Base-by-base conservation (phyloP, 1,140 invertebrate species). In the Diprion similis region DNA sequence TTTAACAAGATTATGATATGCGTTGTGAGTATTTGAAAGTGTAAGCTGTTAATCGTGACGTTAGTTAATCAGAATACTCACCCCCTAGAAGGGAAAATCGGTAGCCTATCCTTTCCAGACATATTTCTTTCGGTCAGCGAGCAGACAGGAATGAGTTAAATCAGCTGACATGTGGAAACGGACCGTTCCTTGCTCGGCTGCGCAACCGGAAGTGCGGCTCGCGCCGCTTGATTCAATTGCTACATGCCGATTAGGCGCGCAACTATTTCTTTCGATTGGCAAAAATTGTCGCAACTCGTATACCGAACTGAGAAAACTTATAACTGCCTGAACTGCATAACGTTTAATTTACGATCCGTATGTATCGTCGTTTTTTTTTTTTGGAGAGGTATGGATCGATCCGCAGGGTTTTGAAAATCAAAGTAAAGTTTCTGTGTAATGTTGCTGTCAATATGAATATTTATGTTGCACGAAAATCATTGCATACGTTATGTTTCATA, bases 11-110 rank as follows among this genome's bases (percentile, higher is more conserved):
- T 65, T 51, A 47, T 67, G 46, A 75, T 59, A 70, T 77, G n/a
- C 67, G 66, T 68, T 70, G 19, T 8, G 10, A 73, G 65, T 75
- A 73, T 74, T 74, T 71, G 70, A 18, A n/a, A 67, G 9, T 10
- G 66, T 48, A 64, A 64, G 46, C 46, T 59, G 51, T 17, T 13
- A 9, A 59, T 72, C 24, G 8, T 68, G 64, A 70, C 71, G 68
- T 48, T 10, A 47, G 71, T 74, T 77, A 10, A 59, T 59, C 51
- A 59, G 6, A 70, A 77, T 81, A 92, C 95, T 95, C 91, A 98
- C 97, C 98, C 98, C 91, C 98, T 93, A 84, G 97, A 99, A 82
- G 98, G 98, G 90, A 99, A 99, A 91, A 99, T 96, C 73, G 96
- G 92, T 83, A 99, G 92, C 89, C 93, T 95, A 84, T 99, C 98